Conservation (phyloP, 2,113 vertebrate species). For the Platichthys flesus region DNA sequence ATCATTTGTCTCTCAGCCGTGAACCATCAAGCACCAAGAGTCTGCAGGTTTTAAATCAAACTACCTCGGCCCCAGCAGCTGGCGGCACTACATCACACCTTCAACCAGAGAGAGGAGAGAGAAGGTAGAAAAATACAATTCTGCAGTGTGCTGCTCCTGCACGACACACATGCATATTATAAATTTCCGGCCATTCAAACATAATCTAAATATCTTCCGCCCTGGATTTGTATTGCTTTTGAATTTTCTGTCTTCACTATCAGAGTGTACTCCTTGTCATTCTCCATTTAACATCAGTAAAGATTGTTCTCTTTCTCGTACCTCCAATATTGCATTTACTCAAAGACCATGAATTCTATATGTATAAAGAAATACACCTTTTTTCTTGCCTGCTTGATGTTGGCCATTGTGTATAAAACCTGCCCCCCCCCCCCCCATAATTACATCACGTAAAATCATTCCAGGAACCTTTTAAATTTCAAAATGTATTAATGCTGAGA, state of each 20-base stretch:
- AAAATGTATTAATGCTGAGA: slow-evolving; percentile 51
- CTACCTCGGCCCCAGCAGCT: slow-evolving; percentile 30
- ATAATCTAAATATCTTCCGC: too few species aligned
- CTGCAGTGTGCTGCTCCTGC: slow-evolving; percentile 27
- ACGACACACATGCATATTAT: slow-evolving; percentile 1
- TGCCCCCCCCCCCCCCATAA: slow-evolving; percentile 31
- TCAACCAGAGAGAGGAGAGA: slow-evolving; percentile 25
- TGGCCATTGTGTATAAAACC: slow-evolving; percentile 34
- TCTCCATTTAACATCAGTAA: too few species aligned
- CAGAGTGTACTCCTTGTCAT: too few species aligned
- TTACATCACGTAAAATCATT: slow-evolving; percentile 57
- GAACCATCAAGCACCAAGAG: slow-evolving; percentile 16
- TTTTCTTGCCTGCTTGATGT: slow-evolving; percentile 15
- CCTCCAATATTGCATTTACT: slow-evolving; percentile 23
- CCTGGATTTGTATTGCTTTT: slow-evolving; percentile 12
- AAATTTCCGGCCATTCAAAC: slow-evolving; percentile 22
- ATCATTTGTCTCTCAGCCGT: background rate
- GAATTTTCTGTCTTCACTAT: background rate
- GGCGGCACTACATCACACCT: slow-evolving; percentile 15
- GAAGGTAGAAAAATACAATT: slow-evolving; percentile 47
- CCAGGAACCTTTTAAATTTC: slow-evolving; percentile 43
- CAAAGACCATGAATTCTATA: slow-evolving; percentile 10
- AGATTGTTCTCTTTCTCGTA: too few species aligned
- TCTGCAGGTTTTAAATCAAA: slow-evolving; percentile 43
- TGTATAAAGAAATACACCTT: slow-evolving; percentile 5